Percentiles rank a stretch among this genome's conserved stretches.
Evolutionary conservation across 2,888 invertebrate species (phyloP).

Genomic region (Cacoxenus indagator): DNA sequence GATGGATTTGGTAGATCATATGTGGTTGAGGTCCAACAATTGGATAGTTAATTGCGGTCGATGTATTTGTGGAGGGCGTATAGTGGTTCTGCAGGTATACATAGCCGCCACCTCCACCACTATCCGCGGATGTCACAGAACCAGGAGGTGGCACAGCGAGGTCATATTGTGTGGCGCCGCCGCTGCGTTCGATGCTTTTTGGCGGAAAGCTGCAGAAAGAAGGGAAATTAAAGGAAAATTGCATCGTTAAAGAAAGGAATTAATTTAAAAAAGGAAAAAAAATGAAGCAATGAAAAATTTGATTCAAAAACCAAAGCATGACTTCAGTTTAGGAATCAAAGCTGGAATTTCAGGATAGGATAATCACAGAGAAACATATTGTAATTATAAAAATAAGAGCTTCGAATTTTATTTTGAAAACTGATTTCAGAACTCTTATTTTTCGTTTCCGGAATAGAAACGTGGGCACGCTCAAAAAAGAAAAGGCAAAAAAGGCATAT

Average conservation of each 20-base stretch:
- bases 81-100: slow-evolving; percentile 70
- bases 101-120: slow-evolving; percentile 62
- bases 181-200: slow-evolving; percentile 70
- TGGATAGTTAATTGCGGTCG: slow-evolving; percentile 56
- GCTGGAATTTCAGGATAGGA: no score
- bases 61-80: slow-evolving; percentile 58
- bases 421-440: no score
- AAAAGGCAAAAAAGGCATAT: no score
- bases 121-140: slow-evolving; percentile 54
- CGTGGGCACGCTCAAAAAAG: no score
- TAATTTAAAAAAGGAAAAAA: no score
- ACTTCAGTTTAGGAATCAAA: no score
- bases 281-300: no score
- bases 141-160: slow-evolving; percentile 55
- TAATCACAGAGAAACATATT: no score
- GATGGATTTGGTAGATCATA: slow-evolving; percentile 62
- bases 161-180: slow-evolving; percentile 68
- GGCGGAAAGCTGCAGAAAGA: slow-evolving; percentile 68
- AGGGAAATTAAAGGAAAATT: slow-evolving; percentile 17
- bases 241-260: background rate
- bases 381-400: no score
- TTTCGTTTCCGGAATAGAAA: no score
- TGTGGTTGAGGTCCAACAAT: slow-evolving; percentile 56
- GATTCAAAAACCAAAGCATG: no score
- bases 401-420: no score